Base-by-base conservation (phyloP, 2,888 invertebrate genomes). In the Trissolcus brochymenae region DNA sequence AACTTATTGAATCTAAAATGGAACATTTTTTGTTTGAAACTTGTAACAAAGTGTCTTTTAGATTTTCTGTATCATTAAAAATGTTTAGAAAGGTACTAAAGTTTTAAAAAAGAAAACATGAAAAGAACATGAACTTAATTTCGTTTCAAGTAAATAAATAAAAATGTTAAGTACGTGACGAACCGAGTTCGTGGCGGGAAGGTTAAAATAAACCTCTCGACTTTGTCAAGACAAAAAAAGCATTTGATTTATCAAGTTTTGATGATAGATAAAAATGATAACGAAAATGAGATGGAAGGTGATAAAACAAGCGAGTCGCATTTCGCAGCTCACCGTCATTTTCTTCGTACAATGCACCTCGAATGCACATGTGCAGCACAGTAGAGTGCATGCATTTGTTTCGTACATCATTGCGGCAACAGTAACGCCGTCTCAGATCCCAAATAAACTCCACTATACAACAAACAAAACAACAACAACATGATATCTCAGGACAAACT, bases 301-400 rank as follows among this genome's bases (percentile, higher is more conserved):
- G 25, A 62, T 59, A 68, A 64, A 50, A 64, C 25, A 59, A 70
- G 40, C 16, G 51, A 59, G 54, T 53, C 64, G 49, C 49, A 70
- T 25, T 4, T 3, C 14, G 40, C 17, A 49, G 35, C 50, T 57
- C 74, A 75, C 50, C 55, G 67, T 74, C 62, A 75, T 68, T 43
- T 35, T 57, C 49, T 55, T 60, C 25, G 60, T 65, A 64, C 46
- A 75, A 55, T 29, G 64, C 68, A 64, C 65, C 40, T 75, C 75
- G 68, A 64, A 70, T 62, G 68, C 75, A 68, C 64, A 64, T 29
- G 62, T 68, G 68, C 74, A 75, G 62, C 60, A 75, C 61, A 68
- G 68, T 67, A 68, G 74, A 19, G 74, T 68, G 68, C 68, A 68
- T 75, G 68, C 46, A 56, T 73, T 29, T 29, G 29, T 29, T 29